phyloP scores from a whole-genome alignment of 2,113 vertebrate genomes.

The Larimichthys crocea region DNA sequence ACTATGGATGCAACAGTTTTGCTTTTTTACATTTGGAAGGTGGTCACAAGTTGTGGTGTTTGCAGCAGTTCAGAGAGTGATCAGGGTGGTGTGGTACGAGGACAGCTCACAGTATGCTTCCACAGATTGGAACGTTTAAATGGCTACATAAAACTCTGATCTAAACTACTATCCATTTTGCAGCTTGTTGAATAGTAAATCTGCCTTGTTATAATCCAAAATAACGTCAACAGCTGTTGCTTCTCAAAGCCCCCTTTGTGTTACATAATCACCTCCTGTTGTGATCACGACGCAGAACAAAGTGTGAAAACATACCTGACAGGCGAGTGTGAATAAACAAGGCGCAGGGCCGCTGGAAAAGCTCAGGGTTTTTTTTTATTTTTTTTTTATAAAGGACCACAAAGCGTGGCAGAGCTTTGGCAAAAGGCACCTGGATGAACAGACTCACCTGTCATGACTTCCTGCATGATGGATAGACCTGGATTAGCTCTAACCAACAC shows the following conservation, averaged over 20 bases:
- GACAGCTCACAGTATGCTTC: neutral
- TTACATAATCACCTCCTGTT: slow-evolving; percentile 1
- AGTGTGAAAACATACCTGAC: slow-evolving; percentile 35
- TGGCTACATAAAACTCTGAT: no score
- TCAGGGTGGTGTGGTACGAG: neutral
- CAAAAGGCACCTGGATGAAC: slow-evolving; percentile 17
- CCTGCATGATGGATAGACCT: slow-evolving; percentile 15
- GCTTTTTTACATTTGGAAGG: neutral
- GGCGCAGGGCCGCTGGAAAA: neutral
- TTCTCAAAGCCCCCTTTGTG: slow-evolving; percentile 14
- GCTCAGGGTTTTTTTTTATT: neutral
- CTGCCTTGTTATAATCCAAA: neutral
- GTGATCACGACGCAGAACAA: neutral
- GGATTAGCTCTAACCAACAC: slow-evolving; percentile 42
- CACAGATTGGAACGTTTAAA: no score
- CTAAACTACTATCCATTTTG: neutral
- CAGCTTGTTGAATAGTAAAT: neutral
- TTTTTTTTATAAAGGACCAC: slow-evolving; percentile 42
- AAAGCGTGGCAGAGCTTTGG: slow-evolving; percentile 34
- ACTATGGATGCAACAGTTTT: neutral
- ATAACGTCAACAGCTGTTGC: slow-evolving; percentile 19
- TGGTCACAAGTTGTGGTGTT: neutral
- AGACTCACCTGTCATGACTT: slow-evolving; percentile 61
- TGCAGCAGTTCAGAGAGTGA: slow-evolving; percentile 1
- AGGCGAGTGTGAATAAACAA: slow-evolving; percentile 16